These are phyloP conservation scores for Pipistrellus pygmaeus DNA, from an alignment of 2,797 vertebrate species.

Conservation along the genomic window DNA sequence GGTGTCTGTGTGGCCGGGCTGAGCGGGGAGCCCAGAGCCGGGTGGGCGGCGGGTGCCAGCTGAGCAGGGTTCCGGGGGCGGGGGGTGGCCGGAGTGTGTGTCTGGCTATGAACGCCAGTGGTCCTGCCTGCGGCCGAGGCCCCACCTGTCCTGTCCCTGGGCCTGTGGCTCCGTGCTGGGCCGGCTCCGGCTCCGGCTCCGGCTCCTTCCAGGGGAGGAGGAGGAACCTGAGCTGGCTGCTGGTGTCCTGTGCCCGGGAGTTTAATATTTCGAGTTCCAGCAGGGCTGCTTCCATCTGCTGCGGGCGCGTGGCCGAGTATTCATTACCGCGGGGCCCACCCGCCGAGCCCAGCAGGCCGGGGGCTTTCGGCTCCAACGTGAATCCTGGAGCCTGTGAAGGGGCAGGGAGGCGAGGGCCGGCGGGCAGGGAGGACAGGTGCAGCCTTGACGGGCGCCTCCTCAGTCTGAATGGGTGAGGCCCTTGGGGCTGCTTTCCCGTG, in stretches of 20 bases:
- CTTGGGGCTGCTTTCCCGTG: background rate
- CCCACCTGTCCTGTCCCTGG: background rate
- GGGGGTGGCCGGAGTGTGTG: background rate
- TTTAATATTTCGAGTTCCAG: slow-evolving; percentile 87
- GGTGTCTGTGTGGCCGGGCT: accelerated
- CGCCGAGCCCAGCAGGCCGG: background rate
- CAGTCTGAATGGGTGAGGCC: background rate
- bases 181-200: background rate
- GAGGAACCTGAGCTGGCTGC: slow-evolving; percentile 80
- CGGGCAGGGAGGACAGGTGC: too few relatives aligned
- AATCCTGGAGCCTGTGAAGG: background rate
- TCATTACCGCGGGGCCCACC: slow-evolving; percentile 77
- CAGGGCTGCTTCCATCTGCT: slow-evolving; percentile 80
- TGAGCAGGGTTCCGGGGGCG: too few relatives aligned
- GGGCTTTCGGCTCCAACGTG: accelerated
- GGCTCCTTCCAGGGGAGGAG: slow-evolving; percentile 61
- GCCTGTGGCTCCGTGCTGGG: background rate
- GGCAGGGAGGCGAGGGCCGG: too few relatives aligned
- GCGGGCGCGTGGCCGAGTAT: slow-evolving; percentile 61
- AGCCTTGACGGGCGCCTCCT: background rate
- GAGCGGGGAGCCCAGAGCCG: accelerated
- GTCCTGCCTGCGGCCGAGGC: accelerated
- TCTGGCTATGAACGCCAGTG: background rate
- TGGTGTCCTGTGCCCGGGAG: slow-evolving; percentile 78
- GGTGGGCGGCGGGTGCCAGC: too few relatives aligned